A percentile compares a stretch with the other conserved stretches of the same genome.
Conservation (phyloP, 2,797 vertebrate species). For the Tiaroga cobitis region DNA sequence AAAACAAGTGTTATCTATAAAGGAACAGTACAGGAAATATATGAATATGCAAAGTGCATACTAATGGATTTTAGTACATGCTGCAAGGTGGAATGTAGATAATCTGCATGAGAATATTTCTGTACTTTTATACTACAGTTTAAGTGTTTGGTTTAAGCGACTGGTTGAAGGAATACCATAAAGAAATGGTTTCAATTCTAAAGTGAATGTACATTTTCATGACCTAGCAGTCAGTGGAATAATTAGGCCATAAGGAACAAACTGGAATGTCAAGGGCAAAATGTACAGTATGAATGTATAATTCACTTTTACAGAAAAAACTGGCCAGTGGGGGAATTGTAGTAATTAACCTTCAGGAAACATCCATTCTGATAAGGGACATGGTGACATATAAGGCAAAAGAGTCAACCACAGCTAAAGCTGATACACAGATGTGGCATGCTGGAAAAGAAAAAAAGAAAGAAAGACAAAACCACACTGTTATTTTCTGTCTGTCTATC, state of each 20-base stretch:
- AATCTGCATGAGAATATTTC: conserved; percentile 2
- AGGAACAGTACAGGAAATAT: conserved; percentile 45
- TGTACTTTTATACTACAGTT: background rate
- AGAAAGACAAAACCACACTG: background rate
- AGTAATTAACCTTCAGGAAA: conserved; percentile 12
- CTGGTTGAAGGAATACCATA: background rate
- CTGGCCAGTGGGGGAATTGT: background rate
- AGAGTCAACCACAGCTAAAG: background rate
- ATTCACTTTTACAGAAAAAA: background rate
- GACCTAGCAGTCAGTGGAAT: background rate
- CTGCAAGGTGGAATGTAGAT: background rate
- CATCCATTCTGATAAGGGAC: background rate
- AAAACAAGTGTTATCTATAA: conserved; percentile 56
- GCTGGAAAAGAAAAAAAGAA: background rate
- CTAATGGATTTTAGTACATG: conserved; percentile 25
- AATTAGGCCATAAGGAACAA: conserved; percentile 20
- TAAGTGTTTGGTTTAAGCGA: background rate
- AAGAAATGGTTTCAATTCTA: background rate
- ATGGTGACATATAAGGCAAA: background rate
- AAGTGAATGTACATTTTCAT: background rate
- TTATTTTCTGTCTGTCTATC: background rate
- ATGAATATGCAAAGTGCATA: conserved; percentile 25
- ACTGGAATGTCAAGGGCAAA: conserved; percentile 16
- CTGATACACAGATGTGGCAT: background rate
- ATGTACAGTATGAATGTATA: conserved; percentile 19